These are phyloP conservation scores for Parascotia fuliginaria DNA, from an alignment of 2,888 invertebrate species.

Conservation along the genomic window DNA sequence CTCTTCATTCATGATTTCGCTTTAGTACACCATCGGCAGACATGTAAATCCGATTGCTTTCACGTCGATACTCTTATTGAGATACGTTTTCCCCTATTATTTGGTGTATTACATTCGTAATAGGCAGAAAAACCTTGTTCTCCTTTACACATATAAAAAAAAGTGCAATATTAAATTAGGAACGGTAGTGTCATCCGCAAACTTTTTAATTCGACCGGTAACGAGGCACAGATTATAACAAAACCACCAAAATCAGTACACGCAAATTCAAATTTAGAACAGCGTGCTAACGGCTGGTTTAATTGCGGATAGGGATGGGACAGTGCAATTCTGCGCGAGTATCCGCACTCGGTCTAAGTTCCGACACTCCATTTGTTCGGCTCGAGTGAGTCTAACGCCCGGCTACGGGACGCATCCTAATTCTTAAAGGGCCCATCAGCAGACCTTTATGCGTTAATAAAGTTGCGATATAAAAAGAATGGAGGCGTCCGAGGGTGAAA, in stretches of 20 bases:
- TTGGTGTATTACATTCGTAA: slow-evolving; percentile 77
- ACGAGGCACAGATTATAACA: slow-evolving; percentile 41
- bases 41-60: slow-evolving; percentile 84
- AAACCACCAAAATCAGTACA: slow-evolving; percentile 49
- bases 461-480: slow-evolving; percentile 86
- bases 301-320: slow-evolving; percentile 73
- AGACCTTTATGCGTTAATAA: slow-evolving; percentile 86
- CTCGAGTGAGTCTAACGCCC: slow-evolving; percentile 68
- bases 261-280: slow-evolving; percentile 73
- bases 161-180: slow-evolving; percentile 14
- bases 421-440: slow-evolving; percentile 84
- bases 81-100: slow-evolving; percentile 70
- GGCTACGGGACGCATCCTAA: slow-evolving; percentile 82
- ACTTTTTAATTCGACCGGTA: slow-evolving; percentile 42
- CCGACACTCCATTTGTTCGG: slow-evolving; percentile 82
- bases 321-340: slow-evolving; percentile 49
- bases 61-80: slow-evolving; percentile 73
- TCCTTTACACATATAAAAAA: slow-evolving; percentile 9
- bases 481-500: slow-evolving; percentile 84
- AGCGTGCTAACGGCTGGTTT: slow-evolving; percentile 71
- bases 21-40: slow-evolving; percentile 81
- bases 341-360: slow-evolving; percentile 58
- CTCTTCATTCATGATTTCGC: slow-evolving; percentile 86
- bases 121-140: slow-evolving; percentile 56
- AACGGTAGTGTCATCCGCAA: slow-evolving; percentile 17